These are phyloP conservation scores for Ornithoptera alexandrae DNA, from an alignment of 2,888 invertebrate species.

Conservation along the genomic window DNA sequence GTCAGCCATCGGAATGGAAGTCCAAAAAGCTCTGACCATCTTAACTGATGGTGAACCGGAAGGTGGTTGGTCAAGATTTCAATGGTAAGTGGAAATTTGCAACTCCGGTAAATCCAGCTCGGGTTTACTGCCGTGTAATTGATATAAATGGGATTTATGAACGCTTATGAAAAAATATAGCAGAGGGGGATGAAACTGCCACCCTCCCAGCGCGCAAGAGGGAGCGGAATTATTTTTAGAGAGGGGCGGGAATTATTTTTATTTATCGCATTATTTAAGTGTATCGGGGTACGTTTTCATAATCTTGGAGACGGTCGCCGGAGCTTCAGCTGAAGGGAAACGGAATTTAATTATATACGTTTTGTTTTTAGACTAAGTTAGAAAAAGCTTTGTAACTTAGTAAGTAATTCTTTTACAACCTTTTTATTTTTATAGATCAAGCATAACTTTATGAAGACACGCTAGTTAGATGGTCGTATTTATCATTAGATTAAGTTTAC, in stretches of 20 bases:
- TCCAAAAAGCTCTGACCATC: too few relatives aligned
- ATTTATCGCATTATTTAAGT: slow-evolving; percentile 23
- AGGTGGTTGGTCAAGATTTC: not conserved
- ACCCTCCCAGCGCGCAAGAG: slow-evolving; percentile 11
- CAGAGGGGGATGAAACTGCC: slow-evolving; percentile 6
- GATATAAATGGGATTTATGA: slow-evolving; percentile 21
- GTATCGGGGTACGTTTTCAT: not conserved
- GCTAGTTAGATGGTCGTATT: too few relatives aligned
- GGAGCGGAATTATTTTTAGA: slow-evolving; percentile 15
- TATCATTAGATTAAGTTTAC: too few relatives aligned
- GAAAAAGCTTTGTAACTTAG: too few relatives aligned
- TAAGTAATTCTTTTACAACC: too few relatives aligned
- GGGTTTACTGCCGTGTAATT: slow-evolving; percentile 12
- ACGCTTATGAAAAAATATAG: slow-evolving; percentile 26
- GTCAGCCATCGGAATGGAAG: too few relatives aligned
- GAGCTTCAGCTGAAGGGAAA: too few relatives aligned
- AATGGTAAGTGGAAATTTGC: not conserved
- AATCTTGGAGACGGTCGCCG: not conserved
- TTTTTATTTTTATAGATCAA: too few relatives aligned
- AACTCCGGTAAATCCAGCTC: slow-evolving; percentile 1
- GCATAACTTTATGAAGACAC: too few relatives aligned
- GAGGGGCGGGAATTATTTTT: slow-evolving; percentile 11
- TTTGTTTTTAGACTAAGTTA: too few relatives aligned
- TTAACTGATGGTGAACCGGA: too few relatives aligned
- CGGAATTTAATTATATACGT: too few relatives aligned